A percentile compares a stretch with the other conserved stretches of the same genome.
These are phyloP conservation scores for Nansenia antarctica DNA, from an alignment of 2,113 vertebrate genomes.

Conservation along the genomic window DNA sequence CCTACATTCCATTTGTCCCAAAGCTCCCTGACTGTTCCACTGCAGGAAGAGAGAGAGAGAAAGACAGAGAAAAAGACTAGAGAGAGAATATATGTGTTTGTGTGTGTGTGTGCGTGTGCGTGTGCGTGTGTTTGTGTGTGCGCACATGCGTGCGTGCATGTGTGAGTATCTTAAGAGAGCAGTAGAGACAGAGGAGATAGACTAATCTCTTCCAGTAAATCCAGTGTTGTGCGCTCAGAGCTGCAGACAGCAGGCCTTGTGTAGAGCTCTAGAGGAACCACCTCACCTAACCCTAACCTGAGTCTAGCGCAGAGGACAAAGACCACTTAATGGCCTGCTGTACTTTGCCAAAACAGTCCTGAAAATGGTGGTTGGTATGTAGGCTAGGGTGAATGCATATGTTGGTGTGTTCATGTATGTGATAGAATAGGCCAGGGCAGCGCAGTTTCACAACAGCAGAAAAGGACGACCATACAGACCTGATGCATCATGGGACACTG, in stretches of 20 bases:
- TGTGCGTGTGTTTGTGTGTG: too few species aligned
- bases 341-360: constrained; percentile 18
- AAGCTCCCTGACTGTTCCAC: background rate
- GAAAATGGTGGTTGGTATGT: constrained; percentile 20
- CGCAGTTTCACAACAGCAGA: background rate
- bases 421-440: background rate
- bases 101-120: too few species aligned
- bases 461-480: background rate
- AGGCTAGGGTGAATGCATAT: background rate
- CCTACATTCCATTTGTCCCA: background rate
- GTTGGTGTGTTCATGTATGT: constrained; percentile 11
- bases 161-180: constrained; percentile 21
- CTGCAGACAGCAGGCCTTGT: constrained; percentile 23
- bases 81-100: too few species aligned
- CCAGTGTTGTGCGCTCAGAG: constrained; percentile 27
- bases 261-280: constrained; percentile 15
- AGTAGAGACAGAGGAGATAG: constrained; percentile 31
- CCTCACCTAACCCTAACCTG: constrained; percentile 29
- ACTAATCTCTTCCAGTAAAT: constrained; percentile 41
- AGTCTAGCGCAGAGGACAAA: background rate
- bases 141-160: too few species aligned
- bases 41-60: background rate
- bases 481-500: background rate
- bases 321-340: constrained; percentile 1
- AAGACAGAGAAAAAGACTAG: too few species aligned